These are phyloP conservation scores for Onychomys arenicola DNA, from an alignment of 2,797 vertebrate species.

Conservation along the genomic window DNA sequence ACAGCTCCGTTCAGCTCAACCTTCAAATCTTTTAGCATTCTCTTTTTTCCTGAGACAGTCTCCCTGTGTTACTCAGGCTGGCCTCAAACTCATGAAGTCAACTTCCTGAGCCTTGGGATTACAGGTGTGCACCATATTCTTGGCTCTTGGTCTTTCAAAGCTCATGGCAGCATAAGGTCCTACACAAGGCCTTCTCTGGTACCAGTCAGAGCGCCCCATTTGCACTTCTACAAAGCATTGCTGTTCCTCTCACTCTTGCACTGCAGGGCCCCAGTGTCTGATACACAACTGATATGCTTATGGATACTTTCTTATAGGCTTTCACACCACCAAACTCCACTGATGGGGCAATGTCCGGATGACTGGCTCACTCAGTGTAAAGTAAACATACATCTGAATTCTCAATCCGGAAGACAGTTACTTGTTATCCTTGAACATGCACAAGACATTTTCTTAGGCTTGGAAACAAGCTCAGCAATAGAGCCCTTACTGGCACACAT, in stretches of 20 bases:
- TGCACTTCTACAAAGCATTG: not conserved
- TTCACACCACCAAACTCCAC: not conserved
- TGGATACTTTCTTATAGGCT: not conserved
- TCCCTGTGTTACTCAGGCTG: not conserved
- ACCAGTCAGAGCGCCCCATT: not conserved
- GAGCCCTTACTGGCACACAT: not conserved
- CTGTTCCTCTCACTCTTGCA: not conserved
- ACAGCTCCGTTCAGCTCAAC: not conserved
- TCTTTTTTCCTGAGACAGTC: not conserved
- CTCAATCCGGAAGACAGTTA: conserved; percentile 9
- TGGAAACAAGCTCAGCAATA: not conserved
- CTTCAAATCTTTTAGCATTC: not conserved
- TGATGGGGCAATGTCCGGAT: not conserved
- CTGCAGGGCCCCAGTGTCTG: not conserved
- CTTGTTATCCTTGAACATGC: conserved; percentile 24
- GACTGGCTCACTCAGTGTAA: not conserved
- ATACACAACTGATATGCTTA: not conserved
- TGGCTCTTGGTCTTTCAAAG: not conserved
- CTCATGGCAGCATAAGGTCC: not conserved
- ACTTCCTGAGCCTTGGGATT: not conserved
- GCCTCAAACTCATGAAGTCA: not conserved
- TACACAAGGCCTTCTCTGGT: not conserved
- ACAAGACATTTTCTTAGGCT: not conserved
- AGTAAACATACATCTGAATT: conserved; percentile 41
- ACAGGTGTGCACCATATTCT: not conserved